phyloP scores from a whole-genome alignment of 2,888 invertebrate genomes.

The Torymus texanus region DNA sequence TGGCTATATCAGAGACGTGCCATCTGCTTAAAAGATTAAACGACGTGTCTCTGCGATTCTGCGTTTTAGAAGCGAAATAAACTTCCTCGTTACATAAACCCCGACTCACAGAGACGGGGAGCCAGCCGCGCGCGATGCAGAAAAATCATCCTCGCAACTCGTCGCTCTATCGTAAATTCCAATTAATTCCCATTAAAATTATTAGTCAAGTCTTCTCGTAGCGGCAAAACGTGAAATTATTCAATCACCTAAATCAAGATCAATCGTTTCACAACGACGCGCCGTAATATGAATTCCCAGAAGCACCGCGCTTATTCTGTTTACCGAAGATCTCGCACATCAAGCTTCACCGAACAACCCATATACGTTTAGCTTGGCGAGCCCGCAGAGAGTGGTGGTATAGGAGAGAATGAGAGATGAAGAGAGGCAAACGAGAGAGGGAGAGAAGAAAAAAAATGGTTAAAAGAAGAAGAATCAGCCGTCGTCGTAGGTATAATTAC shows the following conservation, averaged over 20 bases:
- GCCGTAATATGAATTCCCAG: slow-evolving; percentile 33
- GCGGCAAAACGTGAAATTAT: slow-evolving; percentile 34
- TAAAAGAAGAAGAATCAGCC: slow-evolving; percentile 15
- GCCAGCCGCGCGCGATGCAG: neutral
- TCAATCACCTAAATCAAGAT: slow-evolving; percentile 44
- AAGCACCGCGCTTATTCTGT: slow-evolving; percentile 27
- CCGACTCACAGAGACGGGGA: neutral
- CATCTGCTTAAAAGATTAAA: neutral
- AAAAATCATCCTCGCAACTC: slow-evolving; percentile 41
- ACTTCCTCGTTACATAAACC: slow-evolving; percentile 16
- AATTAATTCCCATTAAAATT: slow-evolving; percentile 42
- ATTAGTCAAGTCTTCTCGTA: slow-evolving; percentile 12
- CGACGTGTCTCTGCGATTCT: neutral
- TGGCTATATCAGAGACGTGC: neutral
- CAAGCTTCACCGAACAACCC: neutral
- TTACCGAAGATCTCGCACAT: slow-evolving; percentile 24
- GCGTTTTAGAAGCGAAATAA: slow-evolving; percentile 14
- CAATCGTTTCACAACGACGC: slow-evolving; percentile 43
- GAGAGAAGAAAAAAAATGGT: neutral
- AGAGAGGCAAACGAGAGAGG: neutral
- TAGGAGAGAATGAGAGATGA: neutral
- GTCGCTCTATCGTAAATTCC: slow-evolving; percentile 42
- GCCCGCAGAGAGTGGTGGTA: neutral
- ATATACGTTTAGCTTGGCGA: neutral
- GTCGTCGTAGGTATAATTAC: slow-evolving; percentile 38